Evolutionary conservation across 2,888 invertebrate species (phyloP), one percentile per base, ranked within the genome.

Genomic region (Cylloceria caligata): DNA sequence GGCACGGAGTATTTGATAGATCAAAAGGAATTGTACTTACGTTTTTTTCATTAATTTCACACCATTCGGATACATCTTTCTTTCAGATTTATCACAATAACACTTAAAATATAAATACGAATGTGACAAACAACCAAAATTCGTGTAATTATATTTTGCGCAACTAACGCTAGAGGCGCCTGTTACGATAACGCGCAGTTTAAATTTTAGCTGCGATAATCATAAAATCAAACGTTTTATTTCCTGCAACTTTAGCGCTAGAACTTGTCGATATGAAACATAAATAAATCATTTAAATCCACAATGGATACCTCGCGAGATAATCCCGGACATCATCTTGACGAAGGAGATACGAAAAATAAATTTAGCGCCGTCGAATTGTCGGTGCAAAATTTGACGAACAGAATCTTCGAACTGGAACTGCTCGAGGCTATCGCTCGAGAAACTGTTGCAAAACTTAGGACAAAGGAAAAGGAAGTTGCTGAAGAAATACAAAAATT

Each of bases 31-130:
- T 49, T 19, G 47, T 72, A 86, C 88, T 86, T 67, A 88, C 89
- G 87, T 80, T 85, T 88, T 89, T 86, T 89, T 88, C 62, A 85
- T 82, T 9, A 87, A 76, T 79, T 86, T 87, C 60, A 88, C 78
- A 73, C 87, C 86, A 19, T 65, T 84, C 3, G 84, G 77, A 81
- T 83, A 86, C 88, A 88, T 88, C 24, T 36, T 74, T 36, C 24
- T 60, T 16, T 68, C 55, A 60, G 57, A 73, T 78, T 69, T 68
- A 64, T 64, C 16, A 5, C 24, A 36, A 47, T 45, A 55, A 34
- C 30, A 60, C 39, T 55, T 39, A 55, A 11, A 42, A 36, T 42
- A 30, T 55, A 69, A 69, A 69, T 36, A 69, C 55, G 13, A 49
- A 39, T 16, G 57, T 42, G 34, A 72, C 45, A 78, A 72, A 72